Evolutionary conservation across 2,113 vertebrate species (phyloP), one percentile per base, ranked within the genome.

Genomic region (Trematocara nigrifrons): DNA sequence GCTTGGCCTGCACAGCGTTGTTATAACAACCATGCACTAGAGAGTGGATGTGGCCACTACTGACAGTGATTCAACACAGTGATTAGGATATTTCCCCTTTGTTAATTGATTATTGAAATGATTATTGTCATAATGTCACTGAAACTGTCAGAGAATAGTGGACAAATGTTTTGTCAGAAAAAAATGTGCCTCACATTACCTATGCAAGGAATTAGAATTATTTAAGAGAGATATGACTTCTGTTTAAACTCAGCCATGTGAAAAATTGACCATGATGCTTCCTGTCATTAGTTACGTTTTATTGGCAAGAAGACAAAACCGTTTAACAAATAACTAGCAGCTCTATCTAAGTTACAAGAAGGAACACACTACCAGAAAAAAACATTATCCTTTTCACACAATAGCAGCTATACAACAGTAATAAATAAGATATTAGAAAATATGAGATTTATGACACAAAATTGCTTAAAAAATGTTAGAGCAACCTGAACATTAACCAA

Each of bases 51-150:
- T 6, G 71, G 82, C 76, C 74, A 79, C 31, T 71, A 74, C n/a
- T n/a, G n/a, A n/a, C n/a, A n/a, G n/a, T n/a, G n/a, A n/a, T n/a
- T n/a, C 83, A 83, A 85, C 76, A 87, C 66, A 64, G 52, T 76
- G 78, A 89, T 82, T 86, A 74, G 33, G 61, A 84, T 86, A 57
- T 85, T 86, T 86, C 85, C 71, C 79, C 38, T 47, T 40, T 83
- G 66, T 59, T 59, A 18, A 33, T 33, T 33, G 51, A 53, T 10
- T 61, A 4, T 61, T 61, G 59, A 64, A 10, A 85, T 40, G 80
- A 29, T 51, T 20, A 51, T 45, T 59, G 89, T 40, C 54, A 83
- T 77, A 45, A 83, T 85, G 26, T 12, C 59, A 53, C 78, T 79
- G 54, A 86, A 83, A 91, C 35, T 79, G 52, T 33, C 76, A 1